These are phyloP conservation scores for Ctenoplectra terminalis DNA, from an alignment of 1,140 invertebrate species.

Conservation along the genomic window DNA sequence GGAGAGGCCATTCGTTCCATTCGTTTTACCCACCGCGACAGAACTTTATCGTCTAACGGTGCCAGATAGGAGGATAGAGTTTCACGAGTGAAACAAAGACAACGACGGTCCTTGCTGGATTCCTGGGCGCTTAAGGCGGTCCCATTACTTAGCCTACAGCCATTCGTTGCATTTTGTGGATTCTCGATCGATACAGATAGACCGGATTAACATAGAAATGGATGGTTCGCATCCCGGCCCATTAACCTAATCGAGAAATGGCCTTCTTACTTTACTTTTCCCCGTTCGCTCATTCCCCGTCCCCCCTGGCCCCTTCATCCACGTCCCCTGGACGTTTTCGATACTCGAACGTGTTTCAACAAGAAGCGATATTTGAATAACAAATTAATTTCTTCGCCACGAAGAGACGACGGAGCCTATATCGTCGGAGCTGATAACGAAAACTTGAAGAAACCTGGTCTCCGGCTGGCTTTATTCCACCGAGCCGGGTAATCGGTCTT, in stretches of 20 bases:
- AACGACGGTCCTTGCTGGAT: slow-evolving; percentile 1
- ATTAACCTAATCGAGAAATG: slow-evolving; percentile 60
- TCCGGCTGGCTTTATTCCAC: background rate
- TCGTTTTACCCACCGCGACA: background rate
- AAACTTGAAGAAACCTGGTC: slow-evolving; percentile 12
- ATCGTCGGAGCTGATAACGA: slow-evolving; percentile 31
- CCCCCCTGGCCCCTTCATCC: too few relatives aligned
- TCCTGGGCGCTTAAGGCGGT: background rate
- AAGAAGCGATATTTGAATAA: slow-evolving; percentile 56
- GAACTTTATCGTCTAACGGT: slow-evolving; percentile 6
- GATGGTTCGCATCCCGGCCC: slow-evolving; percentile 49
- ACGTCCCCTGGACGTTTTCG: background rate
- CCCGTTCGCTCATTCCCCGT: background rate
- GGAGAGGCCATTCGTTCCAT: background rate
- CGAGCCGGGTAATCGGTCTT: slow-evolving; percentile 30
- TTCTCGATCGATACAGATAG: slow-evolving; percentile 49
- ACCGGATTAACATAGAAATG: slow-evolving; percentile 67
- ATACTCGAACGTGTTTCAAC: background rate
- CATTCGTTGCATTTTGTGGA: slow-evolving; percentile 38
- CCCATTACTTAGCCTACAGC: slow-evolving; percentile 36
- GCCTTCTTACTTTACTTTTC: slow-evolving; percentile 36
- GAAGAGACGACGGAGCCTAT: slow-evolving; percentile 24
- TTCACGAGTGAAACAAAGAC: background rate
- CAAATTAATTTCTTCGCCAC: slow-evolving; percentile 56
- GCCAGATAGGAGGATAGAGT: background rate